These are phyloP conservation scores for Capromys pilorides DNA, from an alignment of 2,797 vertebrate genomes.

Conservation along the genomic window DNA sequence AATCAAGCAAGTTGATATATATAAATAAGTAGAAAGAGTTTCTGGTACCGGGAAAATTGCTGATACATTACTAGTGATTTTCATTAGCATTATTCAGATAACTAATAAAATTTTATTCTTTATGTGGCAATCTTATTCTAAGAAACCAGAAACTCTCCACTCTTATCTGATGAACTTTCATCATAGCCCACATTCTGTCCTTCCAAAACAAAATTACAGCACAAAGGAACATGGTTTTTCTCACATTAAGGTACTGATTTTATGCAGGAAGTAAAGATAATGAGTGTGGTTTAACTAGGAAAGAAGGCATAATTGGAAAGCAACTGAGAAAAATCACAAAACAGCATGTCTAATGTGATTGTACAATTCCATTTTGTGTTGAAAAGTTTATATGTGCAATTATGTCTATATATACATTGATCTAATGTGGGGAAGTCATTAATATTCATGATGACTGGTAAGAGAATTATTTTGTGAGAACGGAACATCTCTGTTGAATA, in stretches of 20 bases:
- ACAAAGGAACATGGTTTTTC: not conserved
- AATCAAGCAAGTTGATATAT: not conserved
- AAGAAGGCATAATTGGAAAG: not conserved
- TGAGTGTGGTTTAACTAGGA: not conserved
- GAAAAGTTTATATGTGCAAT: not conserved
- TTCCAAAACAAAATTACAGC: not conserved
- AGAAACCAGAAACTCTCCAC: not conserved
- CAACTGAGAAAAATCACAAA: not conserved
- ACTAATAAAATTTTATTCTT: constrained; percentile 15
- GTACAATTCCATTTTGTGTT: not conserved
- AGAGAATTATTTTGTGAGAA: not conserved
- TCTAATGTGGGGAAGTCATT: not conserved
- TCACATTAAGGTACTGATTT: constrained; percentile 20
- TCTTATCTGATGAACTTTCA: not conserved
- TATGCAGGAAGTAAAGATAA: not conserved
- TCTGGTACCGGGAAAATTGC: not conserved
- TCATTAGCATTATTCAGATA: constrained; percentile 35
- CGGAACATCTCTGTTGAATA: not conserved
- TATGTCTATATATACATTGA: not conserved
- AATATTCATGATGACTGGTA: not conserved
- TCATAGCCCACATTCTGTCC: not conserved
- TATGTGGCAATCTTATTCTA: not conserved
- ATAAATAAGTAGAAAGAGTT: not conserved
- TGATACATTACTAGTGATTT: not conserved
- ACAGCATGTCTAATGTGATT: not conserved